Evolutionary conservation across 1,140 invertebrate species (phyloP), one percentile per base, ranked within the genome.

Genomic region (Sarcophaga bullata): DNA sequence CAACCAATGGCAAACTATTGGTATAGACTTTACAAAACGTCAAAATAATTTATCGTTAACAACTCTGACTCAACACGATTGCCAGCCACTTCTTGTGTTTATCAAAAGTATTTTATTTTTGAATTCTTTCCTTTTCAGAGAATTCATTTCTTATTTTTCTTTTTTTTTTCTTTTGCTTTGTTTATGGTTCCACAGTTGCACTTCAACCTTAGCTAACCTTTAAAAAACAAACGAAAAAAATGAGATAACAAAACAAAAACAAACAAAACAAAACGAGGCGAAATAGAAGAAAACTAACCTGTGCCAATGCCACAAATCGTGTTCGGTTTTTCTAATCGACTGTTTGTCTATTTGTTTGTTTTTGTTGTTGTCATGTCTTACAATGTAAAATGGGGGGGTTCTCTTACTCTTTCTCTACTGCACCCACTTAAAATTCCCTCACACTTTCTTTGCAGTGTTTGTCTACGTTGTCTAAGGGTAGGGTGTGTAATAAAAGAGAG

Each of bases 201-300:
- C 62, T 68, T 68, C 19, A 68, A 68, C 62, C 62, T 68, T 68
- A 68, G 19, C 62, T 68, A 68, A 68, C 62, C 62, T 68, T 19
- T 19, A 68, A 68, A 58, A 58, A 6, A 58, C 11, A 15, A 58
- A 58, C 15, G 15, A n/a, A 58, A 15, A 58, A n/a, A 7, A n/a
- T 15, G 15, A 13, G 3, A 58, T 15, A 37, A 37, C 1, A 4
- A 37, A 37, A 4, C 1, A 37, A 37, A 37, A 37, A 37, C 1
- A 37, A 37, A 1, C 1, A 37, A 37, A 37, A 37, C 4, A 37
- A 37, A 37, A 37, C 4, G 25, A 37, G 25, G 25, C 25, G 25
- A 37, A 37, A 4, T 37, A 37, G 4, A 37, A 37, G 25, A 37
- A 58, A 68, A 68, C 62, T 68, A 68, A 68, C 62, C 62, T 68